phyloP scores from a whole-genome alignment of 2,113 vertebrate genomes.

The Tiliqua scincoides region DNA sequence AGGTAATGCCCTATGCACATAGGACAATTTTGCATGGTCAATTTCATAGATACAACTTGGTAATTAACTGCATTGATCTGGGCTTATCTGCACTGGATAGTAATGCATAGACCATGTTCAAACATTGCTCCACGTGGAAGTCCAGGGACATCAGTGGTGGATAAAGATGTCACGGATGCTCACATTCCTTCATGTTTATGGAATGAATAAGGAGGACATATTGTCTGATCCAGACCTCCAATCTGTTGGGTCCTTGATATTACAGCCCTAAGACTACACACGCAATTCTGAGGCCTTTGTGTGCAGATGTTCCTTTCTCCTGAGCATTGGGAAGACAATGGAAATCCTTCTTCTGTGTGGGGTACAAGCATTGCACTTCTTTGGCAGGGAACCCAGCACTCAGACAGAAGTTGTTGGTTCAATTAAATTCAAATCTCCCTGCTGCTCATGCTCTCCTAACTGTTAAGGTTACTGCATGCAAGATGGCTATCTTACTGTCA shows the following conservation, averaged over 20 bases:
- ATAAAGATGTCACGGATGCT: too few species aligned
- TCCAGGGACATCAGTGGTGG: too few species aligned
- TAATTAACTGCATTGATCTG: too few species aligned
- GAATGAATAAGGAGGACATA: too few species aligned
- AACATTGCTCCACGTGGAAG: too few species aligned
- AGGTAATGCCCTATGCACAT: too few species aligned
- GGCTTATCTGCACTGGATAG: too few species aligned
- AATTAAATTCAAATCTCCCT: background rate
- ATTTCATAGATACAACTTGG: too few species aligned
- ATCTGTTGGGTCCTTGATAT: background rate
- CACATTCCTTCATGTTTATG: too few species aligned
- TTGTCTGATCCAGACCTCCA: too few species aligned
- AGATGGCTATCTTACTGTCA: background rate
- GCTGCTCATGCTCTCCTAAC: background rate
- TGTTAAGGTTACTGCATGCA: background rate
- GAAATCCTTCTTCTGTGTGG: background rate
- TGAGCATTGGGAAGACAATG: background rate
- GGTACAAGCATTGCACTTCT: background rate
- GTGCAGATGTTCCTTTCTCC: background rate
- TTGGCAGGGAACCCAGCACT: background rate
- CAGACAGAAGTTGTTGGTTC: background rate
- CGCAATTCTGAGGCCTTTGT: background rate
- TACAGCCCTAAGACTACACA: background rate
- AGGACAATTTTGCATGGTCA: too few species aligned
- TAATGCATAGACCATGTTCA: too few species aligned